Percentiles rank a stretch among this genome's conserved stretches.
Evolutionary conservation across 2,888 invertebrate species (phyloP).

Genomic region (Augiades crinisus): DNA sequence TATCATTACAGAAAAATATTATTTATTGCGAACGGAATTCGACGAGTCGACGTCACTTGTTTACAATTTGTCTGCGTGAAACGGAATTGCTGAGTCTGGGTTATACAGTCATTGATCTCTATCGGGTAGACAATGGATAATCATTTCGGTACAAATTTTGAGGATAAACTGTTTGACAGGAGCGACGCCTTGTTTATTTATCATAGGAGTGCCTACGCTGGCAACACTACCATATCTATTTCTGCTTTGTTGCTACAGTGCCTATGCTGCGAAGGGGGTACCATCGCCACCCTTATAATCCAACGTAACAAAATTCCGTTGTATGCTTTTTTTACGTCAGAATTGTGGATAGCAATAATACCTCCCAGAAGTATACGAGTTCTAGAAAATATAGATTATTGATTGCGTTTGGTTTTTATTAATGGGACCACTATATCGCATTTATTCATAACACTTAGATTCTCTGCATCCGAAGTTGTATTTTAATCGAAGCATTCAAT

Average conservation of each 20-base stretch:
- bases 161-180: too few species aligned
- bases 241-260: too few species aligned
- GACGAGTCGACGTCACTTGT: conserved; percentile 2
- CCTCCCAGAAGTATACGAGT: too few species aligned
- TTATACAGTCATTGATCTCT: conserved; percentile 7
- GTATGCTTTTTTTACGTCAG: too few species aligned
- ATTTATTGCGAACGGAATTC: background rate
- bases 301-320: too few species aligned
- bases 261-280: too few species aligned
- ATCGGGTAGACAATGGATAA: background rate
- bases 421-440: background rate
- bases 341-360: too few species aligned
- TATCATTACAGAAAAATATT: conserved; percentile 6
- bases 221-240: too few species aligned
- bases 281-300: too few species aligned
- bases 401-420: background rate
- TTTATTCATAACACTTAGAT: background rate
- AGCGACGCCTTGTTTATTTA: too few species aligned
- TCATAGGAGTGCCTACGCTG: too few species aligned
- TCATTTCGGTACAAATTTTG: background rate
- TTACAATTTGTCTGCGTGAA: background rate
- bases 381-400: too few species aligned
- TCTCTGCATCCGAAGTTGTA: background rate
- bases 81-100: background rate
- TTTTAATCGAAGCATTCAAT: conserved; percentile 8